phyloP scores from a whole-genome alignment of 2,888 invertebrate species.

The Thereva unica region DNA sequence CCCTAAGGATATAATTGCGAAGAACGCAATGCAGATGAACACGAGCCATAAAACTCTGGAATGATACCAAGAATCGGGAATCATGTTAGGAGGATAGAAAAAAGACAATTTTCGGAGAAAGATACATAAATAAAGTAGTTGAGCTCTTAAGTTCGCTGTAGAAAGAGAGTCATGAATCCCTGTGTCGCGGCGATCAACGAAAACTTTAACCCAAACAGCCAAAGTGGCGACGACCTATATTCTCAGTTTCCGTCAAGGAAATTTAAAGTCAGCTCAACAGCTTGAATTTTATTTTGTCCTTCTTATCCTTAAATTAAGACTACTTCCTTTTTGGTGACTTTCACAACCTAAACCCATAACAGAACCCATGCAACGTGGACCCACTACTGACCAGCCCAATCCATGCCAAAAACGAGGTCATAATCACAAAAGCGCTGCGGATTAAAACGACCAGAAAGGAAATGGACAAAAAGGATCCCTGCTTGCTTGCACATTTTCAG shows the following conservation, averaged over 20 bases:
- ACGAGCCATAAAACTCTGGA: slow-evolving; percentile 63
- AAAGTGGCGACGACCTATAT: slow-evolving; percentile 32
- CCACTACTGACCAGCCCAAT: too few relatives aligned
- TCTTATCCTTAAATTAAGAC: not conserved
- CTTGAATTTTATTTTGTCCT: not conserved
- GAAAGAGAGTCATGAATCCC: too few relatives aligned
- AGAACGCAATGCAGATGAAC: slow-evolving; percentile 62
- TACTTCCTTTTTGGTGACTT: too few relatives aligned
- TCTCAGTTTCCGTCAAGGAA: not conserved
- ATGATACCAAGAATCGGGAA: slow-evolving; percentile 6
- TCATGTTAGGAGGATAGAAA: slow-evolving; percentile 12
- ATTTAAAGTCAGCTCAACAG: not conserved
- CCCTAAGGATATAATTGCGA: slow-evolving; percentile 63
- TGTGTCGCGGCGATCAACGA: not conserved
- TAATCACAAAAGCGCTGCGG: too few relatives aligned
- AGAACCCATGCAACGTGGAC: too few relatives aligned
- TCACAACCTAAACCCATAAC: too few relatives aligned
- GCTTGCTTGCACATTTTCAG: too few relatives aligned
- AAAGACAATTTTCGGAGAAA: not conserved
- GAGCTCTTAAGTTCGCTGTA: not conserved
- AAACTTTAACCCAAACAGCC: not conserved
- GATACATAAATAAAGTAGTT: not conserved
- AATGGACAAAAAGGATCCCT: too few relatives aligned
- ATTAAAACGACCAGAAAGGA: too few relatives aligned
- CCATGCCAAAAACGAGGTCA: too few relatives aligned